Base-by-base conservation (phyloP, 2,888 invertebrate species). In the Galerucella nymphaeae region DNA sequence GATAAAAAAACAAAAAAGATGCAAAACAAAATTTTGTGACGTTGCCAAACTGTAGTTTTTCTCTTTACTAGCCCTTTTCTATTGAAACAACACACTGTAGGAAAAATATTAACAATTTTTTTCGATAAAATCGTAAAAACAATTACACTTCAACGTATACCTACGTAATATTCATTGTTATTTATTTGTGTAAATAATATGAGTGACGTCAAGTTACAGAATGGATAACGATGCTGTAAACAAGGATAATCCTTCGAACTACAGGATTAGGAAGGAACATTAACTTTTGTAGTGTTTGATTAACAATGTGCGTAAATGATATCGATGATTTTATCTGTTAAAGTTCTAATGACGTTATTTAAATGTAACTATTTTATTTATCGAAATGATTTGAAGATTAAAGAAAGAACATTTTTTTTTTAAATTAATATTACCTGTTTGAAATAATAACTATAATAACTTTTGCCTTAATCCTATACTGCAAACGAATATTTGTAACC, bases 401-500 rank as follows among this genome's bases (percentile, higher is more conserved):
- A n/a, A n/a, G n/a, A n/a, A n/a, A n/a, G n/a, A n/a, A n/a, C n/a
- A n/a, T n/a, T n/a, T n/a, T n/a, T n/a, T n/a, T n/a, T n/a, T n/a
- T n/a, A n/a, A n/a, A n/a, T n/a, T n/a, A n/a, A n/a, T n/a, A n/a
- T n/a, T n/a, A n/a, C n/a, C n/a, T n/a, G n/a, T n/a, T n/a, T n/a
- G n/a, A 30, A 6, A 30, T 30, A 5, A 30, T 30, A 30, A 30
- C 30, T 30, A 30, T 30, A 30, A 30, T n/a, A n/a, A n/a, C n/a
- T 6, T 30, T 30, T 30, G 30, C 30, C 30, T 11, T 14, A 58
- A 58, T 14, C 58, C 59, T 14, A 38, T n/a, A 38, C 59, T 59
- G 57, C 11, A 16, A 30, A 16, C 1, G 5, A 14, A 75, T 79
- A 78, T 80, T 80, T 79, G 77, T 77, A 77, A 75, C 76, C 76